Evolutionary conservation across 2,113 vertebrate species (phyloP), one percentile per base, ranked within the genome.

Genomic region (Sebastes fasciatus): DNA sequence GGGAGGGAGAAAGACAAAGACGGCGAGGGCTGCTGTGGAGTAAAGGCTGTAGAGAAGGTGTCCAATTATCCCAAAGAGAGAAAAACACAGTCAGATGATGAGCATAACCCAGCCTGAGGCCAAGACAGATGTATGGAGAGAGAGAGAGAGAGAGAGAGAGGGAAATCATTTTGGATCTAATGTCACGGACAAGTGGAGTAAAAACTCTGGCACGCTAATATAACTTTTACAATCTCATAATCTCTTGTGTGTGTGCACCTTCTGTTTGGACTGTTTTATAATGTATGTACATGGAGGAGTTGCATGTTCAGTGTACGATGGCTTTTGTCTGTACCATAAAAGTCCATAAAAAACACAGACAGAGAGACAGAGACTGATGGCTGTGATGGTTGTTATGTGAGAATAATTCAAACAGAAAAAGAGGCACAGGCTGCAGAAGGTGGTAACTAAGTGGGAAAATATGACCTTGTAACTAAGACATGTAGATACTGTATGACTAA

Each of bases 41-140:
- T 80, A 60, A 77, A 82, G 79, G 74, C 76, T 83, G 55, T 10
- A 17, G 77, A 84, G 40, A 75, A 87, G 80, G 84, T 84, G 77
- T 82, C 92, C 93, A 93, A 94, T 94, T 94, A 94, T 84, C 65
- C 42, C 54, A 74, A 42, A 77, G 74, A 78, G 74, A 82, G 71
- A 82, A 76, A 78, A 86, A 80, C 54, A 82, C 23, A 76, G 72
- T 70, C 2, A 17, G 84, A 77, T 70, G 74, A 83, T 83, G 82
- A 86, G 74, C 21, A 45, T 49, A 80, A 88, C 65, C 34, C 81
- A 66, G 71, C 90, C 83, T 19, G 45, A 83, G 86, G 91, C 63
- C 34, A 8, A 78, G 34, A 60, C 0, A n/a, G 60, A 83, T 5
- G 19, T 10, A 6, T 1, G 2, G 64, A 63, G 23, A 10, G 5